These are phyloP conservation scores for Brachynemurus nebulosus DNA, from an alignment of 2,888 invertebrate genomes.

Conservation along the genomic window DNA sequence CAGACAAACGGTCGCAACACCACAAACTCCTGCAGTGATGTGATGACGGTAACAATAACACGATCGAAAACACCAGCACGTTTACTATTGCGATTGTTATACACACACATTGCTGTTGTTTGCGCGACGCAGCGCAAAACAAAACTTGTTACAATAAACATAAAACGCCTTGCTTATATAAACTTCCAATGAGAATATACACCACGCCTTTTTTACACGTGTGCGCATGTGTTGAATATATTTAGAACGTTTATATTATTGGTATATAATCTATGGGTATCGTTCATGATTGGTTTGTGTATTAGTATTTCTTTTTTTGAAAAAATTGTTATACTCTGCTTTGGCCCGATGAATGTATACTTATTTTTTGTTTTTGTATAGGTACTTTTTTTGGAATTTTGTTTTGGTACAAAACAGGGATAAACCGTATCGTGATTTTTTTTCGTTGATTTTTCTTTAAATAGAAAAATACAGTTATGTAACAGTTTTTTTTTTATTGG, in stretches of 20 bases:
- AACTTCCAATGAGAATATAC: slow-evolving; percentile 24
- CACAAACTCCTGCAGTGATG: too few species aligned
- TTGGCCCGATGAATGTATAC: too few species aligned
- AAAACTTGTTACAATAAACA: neutral
- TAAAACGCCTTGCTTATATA: slow-evolving; percentile 11
- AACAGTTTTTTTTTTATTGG: too few species aligned
- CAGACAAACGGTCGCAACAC: too few species aligned
- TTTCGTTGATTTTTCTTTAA: too few species aligned
- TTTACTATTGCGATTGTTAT: too few species aligned
- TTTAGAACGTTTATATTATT: neutral
- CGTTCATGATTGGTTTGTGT: neutral
- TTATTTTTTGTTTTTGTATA: neutral
- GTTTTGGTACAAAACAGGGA: too few species aligned
- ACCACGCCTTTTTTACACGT: slow-evolving; percentile 23
- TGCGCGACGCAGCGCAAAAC: slow-evolving; percentile 5
- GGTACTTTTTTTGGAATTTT: neutral
- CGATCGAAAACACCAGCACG: neutral
- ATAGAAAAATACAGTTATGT: too few species aligned
- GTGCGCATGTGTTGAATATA: slow-evolving; percentile 23
- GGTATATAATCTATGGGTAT: neutral
- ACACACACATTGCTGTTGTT: too few species aligned
- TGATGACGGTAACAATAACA: too few species aligned
- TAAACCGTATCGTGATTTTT: too few species aligned
- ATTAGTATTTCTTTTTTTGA: neutral
- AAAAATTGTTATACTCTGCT: too few species aligned